These are phyloP conservation scores for Hymenochirus boettgeri DNA, from an alignment of 2,113 vertebrate species.

Conservation along the genomic window DNA sequence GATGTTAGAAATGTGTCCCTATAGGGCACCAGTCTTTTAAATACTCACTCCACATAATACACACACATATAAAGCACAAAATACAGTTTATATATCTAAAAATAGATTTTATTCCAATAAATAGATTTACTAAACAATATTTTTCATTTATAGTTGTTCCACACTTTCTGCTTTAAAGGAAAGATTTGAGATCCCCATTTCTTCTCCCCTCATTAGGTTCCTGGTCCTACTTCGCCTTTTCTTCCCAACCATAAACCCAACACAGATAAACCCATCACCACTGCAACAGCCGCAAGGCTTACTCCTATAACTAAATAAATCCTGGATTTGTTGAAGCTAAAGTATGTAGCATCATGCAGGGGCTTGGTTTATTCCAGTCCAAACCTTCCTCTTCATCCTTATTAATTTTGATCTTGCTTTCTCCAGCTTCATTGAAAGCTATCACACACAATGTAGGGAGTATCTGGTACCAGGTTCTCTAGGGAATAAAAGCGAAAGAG, in stretches of 20 bases:
- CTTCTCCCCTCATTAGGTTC: background rate
- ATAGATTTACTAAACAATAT: background rate
- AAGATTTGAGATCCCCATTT: slow-evolving; percentile 29
- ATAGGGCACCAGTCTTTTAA: no score
- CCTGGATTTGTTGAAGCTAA: slow-evolving; percentile 26
- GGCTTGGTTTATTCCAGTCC: slow-evolving; percentile 28
- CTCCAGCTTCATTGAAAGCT: slow-evolving; percentile 49
- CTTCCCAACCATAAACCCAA: slow-evolving; percentile 51
- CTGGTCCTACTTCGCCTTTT: slow-evolving; percentile 5
- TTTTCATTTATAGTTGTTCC: slow-evolving; percentile 4
- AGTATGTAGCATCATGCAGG: slow-evolving; percentile 46
- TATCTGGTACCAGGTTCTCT: slow-evolving; percentile 40
- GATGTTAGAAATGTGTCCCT: no score
- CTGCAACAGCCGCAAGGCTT: slow-evolving; percentile 40
- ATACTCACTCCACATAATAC: no score
- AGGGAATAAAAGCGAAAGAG: slow-evolving; percentile 42
- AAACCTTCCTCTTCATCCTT: background rate
- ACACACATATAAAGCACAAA: no score
- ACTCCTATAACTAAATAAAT: slow-evolving; percentile 34
- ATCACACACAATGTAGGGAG: slow-evolving; percentile 51
- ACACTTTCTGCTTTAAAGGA: slow-evolving; percentile 19
- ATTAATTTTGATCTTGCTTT: slow-evolving; percentile 8
- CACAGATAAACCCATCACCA: slow-evolving; percentile 36
- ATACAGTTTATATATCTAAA: no score
- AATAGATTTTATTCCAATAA: slow-evolving; percentile 31